Evolutionary conservation across 1,140 invertebrate genomes (phyloP), one percentile per base, ranked within the genome.

Genomic region (Drosophila pseudoananassae): DNA sequence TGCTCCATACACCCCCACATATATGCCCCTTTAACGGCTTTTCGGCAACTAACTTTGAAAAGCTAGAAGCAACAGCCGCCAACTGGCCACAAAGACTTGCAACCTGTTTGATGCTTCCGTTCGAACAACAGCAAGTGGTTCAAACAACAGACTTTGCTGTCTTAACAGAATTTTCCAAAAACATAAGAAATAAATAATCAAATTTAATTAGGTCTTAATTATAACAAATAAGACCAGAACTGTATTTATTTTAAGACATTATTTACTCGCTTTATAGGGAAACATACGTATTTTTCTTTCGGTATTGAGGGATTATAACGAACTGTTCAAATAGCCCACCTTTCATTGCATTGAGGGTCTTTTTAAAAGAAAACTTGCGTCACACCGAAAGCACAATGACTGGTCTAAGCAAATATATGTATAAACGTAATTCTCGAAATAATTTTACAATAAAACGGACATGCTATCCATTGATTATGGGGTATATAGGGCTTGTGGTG

Each of bases 41-140:
- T 8, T 3, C 10, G 33, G 33, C 33, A 36, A 36, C 33, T 36
- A 36, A 36, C 33, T 10, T 12, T 10, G 27, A 33, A 33, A 46
- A 51, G 29, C 49, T 47, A 31, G 55, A 68, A 47, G 50, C 25
- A n/a, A 46, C 27, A 33, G 36, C 59, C 29, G 50, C 12, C 15
- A 49, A 8, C 17, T 4, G n/a, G 23, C 31, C 33, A 36, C 6
- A 36, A 50, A 23, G 12, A 23, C 25, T 33, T 2, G 7, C 61
- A 66, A 54, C 61, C 8, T 27, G 61, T 29, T 66, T 4, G 46
- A 8, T 8, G 25, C 9, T 36, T 12, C 33, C 10, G 10, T 43
- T 54, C 40, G 15, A 68, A 15, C 65, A 68, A 23, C 65, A 69
- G 49, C 9, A 6, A 8, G 12, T 12, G 12, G 33, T 4, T 36